phyloP scores from a whole-genome alignment of 2,797 vertebrate genomes.

The Alcedo quadribrachys region DNA sequence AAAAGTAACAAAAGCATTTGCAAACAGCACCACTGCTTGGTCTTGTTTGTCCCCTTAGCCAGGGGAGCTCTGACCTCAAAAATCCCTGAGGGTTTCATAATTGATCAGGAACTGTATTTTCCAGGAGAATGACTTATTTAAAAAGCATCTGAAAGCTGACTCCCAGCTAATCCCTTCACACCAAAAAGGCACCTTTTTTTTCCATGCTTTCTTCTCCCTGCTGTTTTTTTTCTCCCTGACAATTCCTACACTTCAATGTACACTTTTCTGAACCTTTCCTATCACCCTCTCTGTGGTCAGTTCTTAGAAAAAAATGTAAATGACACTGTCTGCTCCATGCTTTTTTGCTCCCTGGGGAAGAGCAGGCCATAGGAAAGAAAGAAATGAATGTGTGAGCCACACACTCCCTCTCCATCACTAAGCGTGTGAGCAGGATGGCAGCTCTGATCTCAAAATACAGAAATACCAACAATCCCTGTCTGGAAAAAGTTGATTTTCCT shows the following conservation, averaged over 20 bases:
- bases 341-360: neutral
- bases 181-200: neutral
- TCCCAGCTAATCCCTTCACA: neutral
- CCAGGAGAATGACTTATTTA: conserved; percentile 16
- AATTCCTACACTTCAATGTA: neutral
- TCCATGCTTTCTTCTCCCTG: neutral
- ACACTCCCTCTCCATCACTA: neutral
- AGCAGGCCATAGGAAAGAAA: neutral
- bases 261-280: neutral
- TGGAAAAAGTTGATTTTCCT: conserved; percentile 29
- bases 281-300: neutral
- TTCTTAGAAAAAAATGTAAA: neutral
- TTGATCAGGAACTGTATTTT: conserved; percentile 5
- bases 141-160: conserved; percentile 36
- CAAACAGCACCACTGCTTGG: neutral
- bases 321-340: neutral
- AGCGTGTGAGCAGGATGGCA: neutral
- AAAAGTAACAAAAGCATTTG: neutral
- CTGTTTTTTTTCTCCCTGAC: neutral
- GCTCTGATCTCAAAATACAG: neutral
- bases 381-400: neutral
- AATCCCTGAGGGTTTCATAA: neutral
- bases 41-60: neutral
- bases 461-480: neutral
- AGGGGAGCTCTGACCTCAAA: conserved; percentile 35